phyloP scores from a whole-genome alignment of 2,888 invertebrate species.

The Neelides folsomi region DNA sequence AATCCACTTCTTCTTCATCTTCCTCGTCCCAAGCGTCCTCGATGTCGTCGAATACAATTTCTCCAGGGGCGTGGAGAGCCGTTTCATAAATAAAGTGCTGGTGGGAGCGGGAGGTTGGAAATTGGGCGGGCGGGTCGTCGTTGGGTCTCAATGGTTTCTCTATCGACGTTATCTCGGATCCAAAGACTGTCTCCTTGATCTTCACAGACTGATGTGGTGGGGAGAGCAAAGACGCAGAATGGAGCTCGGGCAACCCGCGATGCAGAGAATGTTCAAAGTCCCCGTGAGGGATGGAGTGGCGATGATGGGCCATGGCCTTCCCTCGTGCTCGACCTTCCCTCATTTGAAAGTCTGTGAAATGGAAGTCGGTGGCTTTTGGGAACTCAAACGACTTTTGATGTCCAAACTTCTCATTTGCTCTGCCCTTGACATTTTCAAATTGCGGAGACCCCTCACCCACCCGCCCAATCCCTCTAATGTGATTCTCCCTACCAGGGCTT shows the following conservation, averaged over 20 bases:
- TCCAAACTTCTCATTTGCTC: too few species aligned
- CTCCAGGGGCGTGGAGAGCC: constrained; percentile 53
- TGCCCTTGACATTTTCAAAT: too few species aligned
- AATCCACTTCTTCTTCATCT: constrained; percentile 7
- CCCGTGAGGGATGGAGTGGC: too few species aligned
- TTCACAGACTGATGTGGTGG: constrained; percentile 8
- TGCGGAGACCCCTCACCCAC: too few species aligned
- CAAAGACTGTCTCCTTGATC: constrained; percentile 33
- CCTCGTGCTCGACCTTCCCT: too few species aligned
- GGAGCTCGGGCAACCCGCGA: neutral
- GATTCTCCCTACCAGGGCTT: too few species aligned
- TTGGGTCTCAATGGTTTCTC: constrained; percentile 20
- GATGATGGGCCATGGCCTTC: too few species aligned
- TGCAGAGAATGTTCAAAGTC: too few species aligned
- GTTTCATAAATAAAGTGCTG: constrained; percentile 43
- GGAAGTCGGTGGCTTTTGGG: too few species aligned
- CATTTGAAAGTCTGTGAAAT: too few species aligned
- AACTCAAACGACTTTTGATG: too few species aligned
- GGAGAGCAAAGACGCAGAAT: constrained; percentile 6
- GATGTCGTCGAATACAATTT: constrained; percentile 73
- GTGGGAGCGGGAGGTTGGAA: constrained; percentile 36
- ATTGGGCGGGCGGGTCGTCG: neutral
- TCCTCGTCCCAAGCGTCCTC: constrained; percentile 44
- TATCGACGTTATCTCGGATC: constrained; percentile 32
- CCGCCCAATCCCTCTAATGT: too few species aligned